These are phyloP conservation scores for Steinernema scapterisci DNA, from an alignment of 2,888 invertebrate species.

Conservation along the genomic window DNA sequence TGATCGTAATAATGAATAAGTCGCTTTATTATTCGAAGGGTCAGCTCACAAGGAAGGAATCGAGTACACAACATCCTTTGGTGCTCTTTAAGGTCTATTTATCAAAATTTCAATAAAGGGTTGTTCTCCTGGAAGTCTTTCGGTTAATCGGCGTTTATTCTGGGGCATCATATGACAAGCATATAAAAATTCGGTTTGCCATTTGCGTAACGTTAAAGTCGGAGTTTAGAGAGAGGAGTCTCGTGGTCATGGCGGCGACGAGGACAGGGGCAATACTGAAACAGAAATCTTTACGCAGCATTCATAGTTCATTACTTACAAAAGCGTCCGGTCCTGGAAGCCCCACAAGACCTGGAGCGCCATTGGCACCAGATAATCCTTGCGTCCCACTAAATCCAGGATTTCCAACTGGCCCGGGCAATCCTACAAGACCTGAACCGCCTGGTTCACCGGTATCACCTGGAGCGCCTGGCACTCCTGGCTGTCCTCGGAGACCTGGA, in stretches of 20 bases:
- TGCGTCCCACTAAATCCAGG: neutral
- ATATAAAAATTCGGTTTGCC: no score
- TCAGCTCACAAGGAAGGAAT: no score
- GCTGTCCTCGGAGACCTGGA: neutral
- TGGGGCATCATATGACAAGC: no score
- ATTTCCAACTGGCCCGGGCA: neutral
- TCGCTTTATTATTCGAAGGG: no score
- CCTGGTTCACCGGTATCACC: conserved; percentile 7
- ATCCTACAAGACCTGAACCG: neutral
- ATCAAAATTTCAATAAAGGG: no score
- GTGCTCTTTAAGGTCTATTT: no score
- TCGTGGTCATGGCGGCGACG: neutral
- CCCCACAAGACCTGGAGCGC: neutral
- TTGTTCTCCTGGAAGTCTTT: no score
- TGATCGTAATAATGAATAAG: no score
- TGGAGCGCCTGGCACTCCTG: neutral
- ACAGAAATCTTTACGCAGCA: neutral
- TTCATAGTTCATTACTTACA: neutral
- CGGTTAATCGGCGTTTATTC: no score
- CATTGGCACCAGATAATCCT: neutral
- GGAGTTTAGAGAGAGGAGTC: neutral
- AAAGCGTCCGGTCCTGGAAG: conserved; percentile 19
- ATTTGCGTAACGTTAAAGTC: no score
- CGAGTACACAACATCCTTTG: no score
- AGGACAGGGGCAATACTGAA: conserved; percentile 16